phyloP scores from a whole-genome alignment of 2,888 invertebrate species.

The Nemoura dubitans region DNA sequence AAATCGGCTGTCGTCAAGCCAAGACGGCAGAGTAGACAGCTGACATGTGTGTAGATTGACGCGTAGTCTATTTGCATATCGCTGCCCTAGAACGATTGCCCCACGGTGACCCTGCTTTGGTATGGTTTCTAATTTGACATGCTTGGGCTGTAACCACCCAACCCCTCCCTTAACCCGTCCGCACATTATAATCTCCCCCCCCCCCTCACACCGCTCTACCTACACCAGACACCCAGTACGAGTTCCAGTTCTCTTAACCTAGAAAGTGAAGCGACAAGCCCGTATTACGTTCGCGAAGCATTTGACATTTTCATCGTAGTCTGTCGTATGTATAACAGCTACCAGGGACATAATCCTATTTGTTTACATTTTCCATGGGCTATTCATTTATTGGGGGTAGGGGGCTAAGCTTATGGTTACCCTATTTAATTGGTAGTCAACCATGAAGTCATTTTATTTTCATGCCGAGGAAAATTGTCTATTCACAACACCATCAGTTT shows the following conservation, averaged over 20 bases:
- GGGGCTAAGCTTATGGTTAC: background rate
- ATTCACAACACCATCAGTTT: no score
- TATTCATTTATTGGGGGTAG: background rate
- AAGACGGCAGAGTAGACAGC: no score
- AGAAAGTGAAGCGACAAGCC: background rate
- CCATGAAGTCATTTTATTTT: background rate
- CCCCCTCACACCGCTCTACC: no score
- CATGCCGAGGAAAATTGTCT: no score
- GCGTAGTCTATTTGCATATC: background rate
- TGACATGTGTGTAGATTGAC: no score
- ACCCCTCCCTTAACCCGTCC: background rate
- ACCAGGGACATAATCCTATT: background rate
- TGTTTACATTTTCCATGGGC: background rate
- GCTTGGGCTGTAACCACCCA: background rate
- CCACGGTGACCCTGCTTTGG: background rate
- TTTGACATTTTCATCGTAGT: background rate
- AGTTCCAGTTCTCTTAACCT: no score
- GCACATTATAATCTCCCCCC: background rate
- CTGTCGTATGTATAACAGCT: background rate
- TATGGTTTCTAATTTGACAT: slow-evolving; percentile 12
- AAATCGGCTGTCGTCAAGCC: no score
- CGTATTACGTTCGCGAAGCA: background rate
- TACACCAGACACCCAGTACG: no score
- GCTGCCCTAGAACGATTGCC: background rate
- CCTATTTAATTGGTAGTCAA: background rate